A percentile compares a stretch with the other conserved stretches of the same genome.
Conservation (phyloP, 2,113 vertebrate species). For the Microcebus ravelobensis region DNA sequence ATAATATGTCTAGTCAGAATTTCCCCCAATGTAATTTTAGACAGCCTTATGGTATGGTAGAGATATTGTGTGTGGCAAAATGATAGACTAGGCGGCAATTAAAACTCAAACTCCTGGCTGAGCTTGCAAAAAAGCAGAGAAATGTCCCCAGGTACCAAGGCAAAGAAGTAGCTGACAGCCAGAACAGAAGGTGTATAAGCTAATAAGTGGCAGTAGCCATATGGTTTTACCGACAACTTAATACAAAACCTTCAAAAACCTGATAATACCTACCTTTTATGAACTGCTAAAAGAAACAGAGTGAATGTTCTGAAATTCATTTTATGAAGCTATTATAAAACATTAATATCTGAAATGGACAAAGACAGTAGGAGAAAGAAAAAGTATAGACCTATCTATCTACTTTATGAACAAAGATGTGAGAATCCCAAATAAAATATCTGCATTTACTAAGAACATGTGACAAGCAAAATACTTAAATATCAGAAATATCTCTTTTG, state of each 20-base stretch:
- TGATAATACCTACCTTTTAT: not conserved
- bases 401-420: conserved; percentile 6
- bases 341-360: not conserved
- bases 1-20: conserved; percentile 59
- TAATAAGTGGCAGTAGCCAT: not conserved
- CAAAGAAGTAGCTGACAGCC: not conserved
- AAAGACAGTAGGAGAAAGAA: not conserved
- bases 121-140: not conserved
- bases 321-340: conserved; percentile 44
- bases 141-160: not conserved
- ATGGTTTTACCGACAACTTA: conserved; percentile 25
- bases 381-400: not conserved
- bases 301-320: conserved; percentile 20
- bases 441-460: not conserved
- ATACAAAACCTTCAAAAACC: conserved; percentile 31
- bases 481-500: not conserved
- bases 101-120: conserved; percentile 41
- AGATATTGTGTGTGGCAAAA: conserved; percentile 55
- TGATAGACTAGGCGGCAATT: conserved; percentile 42
- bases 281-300: conserved; percentile 30
- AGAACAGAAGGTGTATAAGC: not conserved
- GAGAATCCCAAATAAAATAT: conserved; percentile 26
- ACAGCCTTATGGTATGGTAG: not conserved
- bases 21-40: conserved; percentile 62
- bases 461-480: not conserved